Evolutionary conservation across 2,888 invertebrate genomes (phyloP), one percentile per base, ranked within the genome.

Genomic region (Zhengitettix transpicula): DNA sequence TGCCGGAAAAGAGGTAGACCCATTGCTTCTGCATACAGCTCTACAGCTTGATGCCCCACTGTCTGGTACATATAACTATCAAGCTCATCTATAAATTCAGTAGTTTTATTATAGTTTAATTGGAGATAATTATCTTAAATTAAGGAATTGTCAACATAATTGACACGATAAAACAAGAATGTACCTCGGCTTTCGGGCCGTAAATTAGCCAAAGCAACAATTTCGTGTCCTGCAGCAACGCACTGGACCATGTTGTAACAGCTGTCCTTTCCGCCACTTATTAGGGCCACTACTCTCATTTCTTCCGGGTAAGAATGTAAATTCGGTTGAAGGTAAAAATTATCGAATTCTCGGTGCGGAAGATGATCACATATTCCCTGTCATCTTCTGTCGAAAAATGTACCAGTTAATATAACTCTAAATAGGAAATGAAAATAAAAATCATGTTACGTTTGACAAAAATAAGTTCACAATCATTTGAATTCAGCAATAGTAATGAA

Each of bases 11-110:
- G 75, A 0, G 98, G 98, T 61, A 99, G 74, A 5, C 82, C 89
- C 86, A 97, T 89, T 1, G 99, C 97, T 72, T 93, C 87, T 40
- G 95, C 91, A 72, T 96, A 90, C 65, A 89, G 78, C 65, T 87
- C 85, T 65, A 99, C 87, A 16, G 92, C 94, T 77, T 96, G 91
- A 72, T 95, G 92, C 1, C 98, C 99, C 59, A 99, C 98, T 57
- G 96, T 96, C 78, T 99, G 99, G 72, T 97, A 99, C 99, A 99
- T 99, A 72, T 91, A 98, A 71, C 95, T 95, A 74, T 97, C 96
- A 68, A 94, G 72, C 73, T 96, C 96, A 80, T 89, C 89, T 86
- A 72, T 52, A 74, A 74, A 66, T 5, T 28, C 7, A 28, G 28
- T 28, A 7, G 7, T 28, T 28, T 28, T 7, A 7, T 28, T 28